Base-by-base conservation (phyloP, 37 sponge, comb jelly and placozoan species). In the Crambe crambe region DNA sequence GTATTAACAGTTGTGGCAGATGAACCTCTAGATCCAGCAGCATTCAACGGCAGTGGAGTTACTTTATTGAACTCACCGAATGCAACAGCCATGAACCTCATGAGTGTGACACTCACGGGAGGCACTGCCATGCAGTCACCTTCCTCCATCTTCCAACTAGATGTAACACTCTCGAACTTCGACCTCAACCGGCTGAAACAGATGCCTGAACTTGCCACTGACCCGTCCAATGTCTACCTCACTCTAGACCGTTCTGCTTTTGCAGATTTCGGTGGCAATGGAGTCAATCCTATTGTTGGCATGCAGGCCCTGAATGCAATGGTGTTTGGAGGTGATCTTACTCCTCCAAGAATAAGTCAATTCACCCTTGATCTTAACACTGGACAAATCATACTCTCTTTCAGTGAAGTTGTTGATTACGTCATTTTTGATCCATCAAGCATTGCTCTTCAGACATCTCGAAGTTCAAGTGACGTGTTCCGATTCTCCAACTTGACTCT, bases 1-100 rank as follows among this genome's bases (percentile, higher is more conserved):
- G 57, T 77, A 56, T 58, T 96, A 18, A 82, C 44, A 23, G 56
- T 96, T 54, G 30, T 89, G 31, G 86, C 93, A 44, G 74, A 88
- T 75, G 97, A 96, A 57, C 94, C 97, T 25, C 81, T 96, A 1
- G 86, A 96, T 78, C 88, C 97, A 2, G n/a, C 88, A 17, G 92
- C 97, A 25, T 87, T 85, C 56, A 76, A 65, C 38, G 76, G 87
- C 17, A 32, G 78, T 54, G 89, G 88, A 27, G n/a, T 96, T 23
- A 82, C 86, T 17, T 85, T 96, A 1, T 91, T 90, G 68, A 96
- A 88, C 73, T 72, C 79, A 25, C 76, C 89, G 6, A 86, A 88
- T 35, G 44, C 17, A 29, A 81, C 88, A 1, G 88, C 77, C 29
- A 22, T 89, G 37, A 66, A 76, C 63, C 73, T 90, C 15, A 57